Evolutionary conservation across 2,888 invertebrate species (phyloP).

Genomic region (Digitonthophagus gazella): DNA sequence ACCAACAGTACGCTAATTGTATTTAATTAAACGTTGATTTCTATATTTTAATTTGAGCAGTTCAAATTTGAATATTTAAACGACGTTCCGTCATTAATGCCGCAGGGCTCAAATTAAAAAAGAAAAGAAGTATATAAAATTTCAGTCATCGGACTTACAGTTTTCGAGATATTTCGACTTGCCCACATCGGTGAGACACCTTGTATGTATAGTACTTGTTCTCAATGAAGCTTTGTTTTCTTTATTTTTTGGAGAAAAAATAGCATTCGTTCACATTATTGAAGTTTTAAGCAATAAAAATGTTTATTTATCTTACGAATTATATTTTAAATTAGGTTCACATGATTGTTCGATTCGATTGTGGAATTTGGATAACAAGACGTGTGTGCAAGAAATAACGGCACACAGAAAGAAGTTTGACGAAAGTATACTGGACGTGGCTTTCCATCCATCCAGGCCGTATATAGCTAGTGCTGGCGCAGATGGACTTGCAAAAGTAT

Average conservation of each 20-base stretch:
- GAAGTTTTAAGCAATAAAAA: not conserved
- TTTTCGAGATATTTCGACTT: no score
- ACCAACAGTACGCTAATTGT: no score
- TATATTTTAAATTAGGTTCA: conserved; percentile 42
- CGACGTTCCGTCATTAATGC: no score
- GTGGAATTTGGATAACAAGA: conserved; percentile 99
- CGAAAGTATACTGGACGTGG: conserved; percentile 97
- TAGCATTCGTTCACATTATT: no score
- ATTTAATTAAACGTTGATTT: no score
- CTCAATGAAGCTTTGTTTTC: conserved; percentile 1
- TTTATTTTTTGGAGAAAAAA: not conserved
- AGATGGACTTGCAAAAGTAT: conserved; percentile 98
- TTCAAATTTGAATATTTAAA: no score
- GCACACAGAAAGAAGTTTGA: conserved; percentile 99
- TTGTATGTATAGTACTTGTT: not conserved
- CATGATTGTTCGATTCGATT: conserved; percentile 98
- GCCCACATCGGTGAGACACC: not conserved
- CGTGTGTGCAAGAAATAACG: conserved; percentile 99
- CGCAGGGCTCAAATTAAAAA: no score
- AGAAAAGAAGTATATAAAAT: no score
- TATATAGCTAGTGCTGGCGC: conserved; percentile 99
- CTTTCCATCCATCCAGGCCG: conserved; percentile 98
- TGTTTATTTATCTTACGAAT: not conserved
- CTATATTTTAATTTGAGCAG: no score
- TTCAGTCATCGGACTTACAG: no score